phyloP scores from a whole-genome alignment of 2,113 vertebrate species.

The Zosterops pallidus region DNA sequence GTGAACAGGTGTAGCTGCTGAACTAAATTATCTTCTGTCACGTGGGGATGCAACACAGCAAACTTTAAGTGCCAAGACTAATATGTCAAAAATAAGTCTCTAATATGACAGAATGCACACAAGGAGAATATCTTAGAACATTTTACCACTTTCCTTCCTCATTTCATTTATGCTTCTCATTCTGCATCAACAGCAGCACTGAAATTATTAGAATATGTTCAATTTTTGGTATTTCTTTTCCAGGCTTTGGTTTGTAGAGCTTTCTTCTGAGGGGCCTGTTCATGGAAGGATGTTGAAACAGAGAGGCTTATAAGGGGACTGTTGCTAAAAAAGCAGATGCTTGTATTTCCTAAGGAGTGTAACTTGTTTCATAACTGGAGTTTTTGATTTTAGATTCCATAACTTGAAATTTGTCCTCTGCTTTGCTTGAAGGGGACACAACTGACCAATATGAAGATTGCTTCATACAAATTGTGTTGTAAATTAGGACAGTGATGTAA shows the following conservation, averaged over 20 bases:
- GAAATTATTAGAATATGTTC: neutral
- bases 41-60: neutral
- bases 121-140: rapidly evolving
- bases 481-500: neutral
- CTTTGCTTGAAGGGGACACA: neutral
- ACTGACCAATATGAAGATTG: neutral
- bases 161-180: neutral
- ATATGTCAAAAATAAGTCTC: neutral
- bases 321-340: neutral
- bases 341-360: neutral
- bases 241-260: neutral
- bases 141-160: neutral
- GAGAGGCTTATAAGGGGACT: neutral
- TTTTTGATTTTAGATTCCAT: neutral
- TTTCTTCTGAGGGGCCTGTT: neutral
- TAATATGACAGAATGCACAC: neutral
- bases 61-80: neutral
- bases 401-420: neutral
- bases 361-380: neutral
- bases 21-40: neutral
- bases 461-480: neutral
- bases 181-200: neutral
- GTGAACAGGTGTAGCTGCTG: neutral
- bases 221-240: neutral
- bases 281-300: neutral